A percentile compares a stretch with the other conserved stretches of the same genome.
phyloP scores from a whole-genome alignment of 2,888 invertebrate genomes.

The Troides oblongomaculatus region DNA sequence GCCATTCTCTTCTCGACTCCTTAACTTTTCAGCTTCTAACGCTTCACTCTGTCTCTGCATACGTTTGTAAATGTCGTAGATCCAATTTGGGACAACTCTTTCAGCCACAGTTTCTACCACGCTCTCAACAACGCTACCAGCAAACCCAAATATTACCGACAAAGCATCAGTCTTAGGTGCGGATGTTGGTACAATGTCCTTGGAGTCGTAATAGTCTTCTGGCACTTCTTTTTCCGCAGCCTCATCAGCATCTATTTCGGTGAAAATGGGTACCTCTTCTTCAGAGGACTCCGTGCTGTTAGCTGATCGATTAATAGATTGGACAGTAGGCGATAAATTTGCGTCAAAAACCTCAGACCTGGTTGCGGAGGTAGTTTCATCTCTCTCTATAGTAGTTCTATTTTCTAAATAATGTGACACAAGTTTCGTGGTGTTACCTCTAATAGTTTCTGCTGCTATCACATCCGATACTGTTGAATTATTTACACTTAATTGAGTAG shows the following conservation, averaged over 20 bases:
- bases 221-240: conserved; percentile 50
- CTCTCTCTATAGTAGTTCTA: conserved; percentile 7
- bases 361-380: conserved; percentile 10
- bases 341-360: conserved; percentile 3
- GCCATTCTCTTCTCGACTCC: conserved; percentile 75
- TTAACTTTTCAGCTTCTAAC: conserved; percentile 66
- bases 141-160: conserved; percentile 69
- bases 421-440: conserved; percentile 32
- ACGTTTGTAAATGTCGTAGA: conserved; percentile 67
- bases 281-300: conserved; percentile 44
- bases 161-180: conserved; percentile 68
- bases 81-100: conserved; percentile 67
- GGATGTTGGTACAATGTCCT: conserved; percentile 66
- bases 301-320: conserved; percentile 28
- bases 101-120: conserved; percentile 72
- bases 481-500: conserved; percentile 2
- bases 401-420: background rate
- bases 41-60: conserved; percentile 74
- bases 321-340: background rate
- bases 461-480: conserved; percentile 36
- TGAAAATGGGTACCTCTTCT: conserved; percentile 59
- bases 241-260: conserved; percentile 62
- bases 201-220: conserved; percentile 72
- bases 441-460: conserved; percentile 32
- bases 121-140: conserved; percentile 71